A percentile compares a stretch with the other conserved stretches of the same genome.
Evolutionary conservation across 2,888 invertebrate genomes (phyloP).

Genomic region (Acleris laterana): DNA sequence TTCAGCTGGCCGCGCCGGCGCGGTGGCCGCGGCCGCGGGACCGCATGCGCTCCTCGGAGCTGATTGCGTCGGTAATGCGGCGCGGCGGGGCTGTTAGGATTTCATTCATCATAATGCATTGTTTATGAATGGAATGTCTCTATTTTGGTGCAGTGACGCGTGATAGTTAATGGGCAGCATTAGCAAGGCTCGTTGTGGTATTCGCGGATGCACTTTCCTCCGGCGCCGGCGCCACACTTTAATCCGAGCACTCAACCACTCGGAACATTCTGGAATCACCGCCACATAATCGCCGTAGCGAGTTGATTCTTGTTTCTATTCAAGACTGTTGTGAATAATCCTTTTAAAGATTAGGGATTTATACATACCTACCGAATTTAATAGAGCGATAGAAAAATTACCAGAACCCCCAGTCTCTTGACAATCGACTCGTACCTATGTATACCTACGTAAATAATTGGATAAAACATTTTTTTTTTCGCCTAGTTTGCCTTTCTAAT

Average conservation of each 20-base stretch:
- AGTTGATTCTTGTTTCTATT: no score
- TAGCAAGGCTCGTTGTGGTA: conserved; percentile 58
- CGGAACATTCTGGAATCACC: conserved; percentile 37
- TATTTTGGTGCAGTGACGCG: conserved; percentile 71
- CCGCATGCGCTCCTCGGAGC: conserved; percentile 52
- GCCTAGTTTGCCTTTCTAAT: no score
- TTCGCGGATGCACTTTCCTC: conserved; percentile 67
- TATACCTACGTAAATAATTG: no score
- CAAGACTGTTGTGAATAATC: no score
- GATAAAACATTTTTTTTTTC: no score
- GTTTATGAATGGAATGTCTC: conserved; percentile 71
- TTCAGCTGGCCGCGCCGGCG: conserved; percentile 60
- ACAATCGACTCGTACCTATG: no score
- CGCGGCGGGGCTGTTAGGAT: conserved; percentile 61
- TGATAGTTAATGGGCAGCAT: conserved; percentile 62
- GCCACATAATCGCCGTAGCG: neutral
- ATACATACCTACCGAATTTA: no score
- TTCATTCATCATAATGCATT: conserved; percentile 69
- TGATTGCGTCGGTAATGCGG: conserved; percentile 66
- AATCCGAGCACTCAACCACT: conserved; percentile 41
- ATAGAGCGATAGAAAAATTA: no score
- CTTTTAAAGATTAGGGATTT: no score
- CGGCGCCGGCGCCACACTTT: conserved; percentile 47
- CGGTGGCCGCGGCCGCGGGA: conserved; percentile 38
- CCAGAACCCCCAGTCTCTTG: no score